Evolutionary conservation across 2,113 vertebrate genomes (phyloP), one percentile per base, ranked within the genome.

Genomic region (Gobius niger): DNA sequence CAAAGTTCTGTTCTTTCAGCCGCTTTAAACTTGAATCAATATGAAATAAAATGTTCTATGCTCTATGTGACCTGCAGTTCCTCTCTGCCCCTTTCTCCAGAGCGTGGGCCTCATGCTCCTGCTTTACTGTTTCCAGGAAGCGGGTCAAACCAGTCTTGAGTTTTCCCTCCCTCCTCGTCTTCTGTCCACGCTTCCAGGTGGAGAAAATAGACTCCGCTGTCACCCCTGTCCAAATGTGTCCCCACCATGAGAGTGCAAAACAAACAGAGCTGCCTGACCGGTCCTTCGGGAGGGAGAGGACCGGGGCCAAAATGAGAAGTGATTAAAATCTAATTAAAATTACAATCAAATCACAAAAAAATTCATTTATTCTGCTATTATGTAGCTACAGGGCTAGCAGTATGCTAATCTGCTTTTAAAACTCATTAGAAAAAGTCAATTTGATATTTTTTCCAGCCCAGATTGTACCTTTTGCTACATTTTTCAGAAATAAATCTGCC

Each of bases 191-290:
- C 84, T 85, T 87, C 80, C 87, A 87, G 86, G 88, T 89, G 89
- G 83, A 89, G 86, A 92, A 91, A 91, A 90, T 91, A 92, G 89
- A 88, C 87, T 78, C 77, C 9, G 84, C 88, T 78, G 85, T 84
- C 81, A 49, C 83, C 81, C 86, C 82, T 77, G 76, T 88, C 86
- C 84, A 88, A 89, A 89, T 90, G 73, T 81, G 78, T 89, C 86
- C 75, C 81, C 81, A 74, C 69, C 63, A 64, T 70, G 79, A 54
- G 67, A 85, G 80, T 82, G 83, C 72, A 90, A 91, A 89, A 87
- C 85, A 89, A 91, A 90, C 86, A 87, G 66, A 68, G 72, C 86
- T 74, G 76, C 76, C 82, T 70, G 81, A 67, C 71, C n/a, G 79
- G 67, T 67, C 77, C 72, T 42, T 42, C 14, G n/a, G 42, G 61